Evolutionary conservation across 2,888 invertebrate species (phyloP).

Genomic region (Apantesis nais): DNA sequence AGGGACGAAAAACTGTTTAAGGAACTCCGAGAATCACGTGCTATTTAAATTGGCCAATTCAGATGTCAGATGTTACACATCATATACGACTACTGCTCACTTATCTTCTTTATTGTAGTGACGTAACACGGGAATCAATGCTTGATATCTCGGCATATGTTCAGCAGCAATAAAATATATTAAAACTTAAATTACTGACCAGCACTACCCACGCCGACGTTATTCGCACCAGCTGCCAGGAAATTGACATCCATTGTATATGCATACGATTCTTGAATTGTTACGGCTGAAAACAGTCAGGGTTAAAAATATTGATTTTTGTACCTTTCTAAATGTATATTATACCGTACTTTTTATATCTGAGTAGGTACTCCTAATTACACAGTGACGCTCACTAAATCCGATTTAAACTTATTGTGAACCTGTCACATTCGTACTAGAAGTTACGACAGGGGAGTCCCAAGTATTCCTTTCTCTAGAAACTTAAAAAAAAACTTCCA

Average conservation of each 20-base stretch:
- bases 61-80: background rate
- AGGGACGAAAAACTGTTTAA: background rate
- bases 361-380: background rate
- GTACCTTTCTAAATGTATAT: too few relatives aligned
- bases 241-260: slow-evolving; percentile 88
- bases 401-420: background rate
- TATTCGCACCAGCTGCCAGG: slow-evolving; percentile 89
- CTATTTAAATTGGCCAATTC: background rate
- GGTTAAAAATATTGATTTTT: too few relatives aligned
- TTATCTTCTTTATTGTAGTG: too few relatives aligned
- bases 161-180: background rate
- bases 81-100: background rate
- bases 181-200: slow-evolving; percentile 53
- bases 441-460: background rate
- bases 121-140: background rate
- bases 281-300: slow-evolving; percentile 79
- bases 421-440: background rate
- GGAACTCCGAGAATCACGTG: background rate
- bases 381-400: background rate
- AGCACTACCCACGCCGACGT: slow-evolving; percentile 85
- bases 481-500: too few relatives aligned
- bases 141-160: background rate
- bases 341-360: too few relatives aligned
- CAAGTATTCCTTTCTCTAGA: too few relatives aligned
- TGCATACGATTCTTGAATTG: slow-evolving; percentile 90